Evolutionary conservation across 2,797 vertebrate genomes (phyloP).

Genomic region (Nyctibius grandis): DNA sequence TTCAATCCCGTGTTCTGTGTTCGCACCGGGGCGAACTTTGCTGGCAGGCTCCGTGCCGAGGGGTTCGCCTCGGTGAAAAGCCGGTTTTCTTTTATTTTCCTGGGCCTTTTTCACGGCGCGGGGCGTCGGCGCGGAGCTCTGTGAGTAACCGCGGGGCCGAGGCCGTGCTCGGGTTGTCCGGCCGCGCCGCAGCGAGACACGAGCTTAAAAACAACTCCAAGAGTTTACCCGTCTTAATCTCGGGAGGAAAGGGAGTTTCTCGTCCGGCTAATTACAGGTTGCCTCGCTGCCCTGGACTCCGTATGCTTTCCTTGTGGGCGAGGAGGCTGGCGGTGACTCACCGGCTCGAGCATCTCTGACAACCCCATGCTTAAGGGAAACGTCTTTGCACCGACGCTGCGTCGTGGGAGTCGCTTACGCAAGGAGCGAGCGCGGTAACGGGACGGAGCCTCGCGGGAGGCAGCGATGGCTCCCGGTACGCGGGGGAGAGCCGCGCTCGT

Average conservation of each 20-base stretch:
- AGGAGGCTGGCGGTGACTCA: background rate
- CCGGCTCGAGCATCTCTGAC: background rate
- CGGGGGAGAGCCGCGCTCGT: rapidly evolving
- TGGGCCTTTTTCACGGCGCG: rapidly evolving
- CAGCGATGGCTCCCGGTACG: background rate
- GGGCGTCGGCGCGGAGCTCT: rapidly evolving
- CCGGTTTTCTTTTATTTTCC: rapidly evolving
- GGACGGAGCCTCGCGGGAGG: background rate
- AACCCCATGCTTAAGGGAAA: background rate
- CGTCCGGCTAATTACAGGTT: background rate
- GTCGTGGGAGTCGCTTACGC: background rate
- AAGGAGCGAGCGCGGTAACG: background rate
- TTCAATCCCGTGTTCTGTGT: too few species aligned
- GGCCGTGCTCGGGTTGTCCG: background rate
- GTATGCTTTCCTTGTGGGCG: background rate
- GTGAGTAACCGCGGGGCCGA: rapidly evolving
- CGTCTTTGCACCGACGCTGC: background rate
- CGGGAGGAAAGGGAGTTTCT: background rate
- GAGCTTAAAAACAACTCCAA: background rate
- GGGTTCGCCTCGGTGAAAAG: too few species aligned
- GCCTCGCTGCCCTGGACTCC: background rate
- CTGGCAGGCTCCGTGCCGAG: too few species aligned
- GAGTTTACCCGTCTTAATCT: background rate
- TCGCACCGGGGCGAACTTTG: too few species aligned
- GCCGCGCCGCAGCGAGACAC: background rate